A percentile compares a stretch with the other conserved stretches of the same genome.
Conservation (phyloP, 2,797 vertebrate species). For the Megaceryle alcyon region DNA sequence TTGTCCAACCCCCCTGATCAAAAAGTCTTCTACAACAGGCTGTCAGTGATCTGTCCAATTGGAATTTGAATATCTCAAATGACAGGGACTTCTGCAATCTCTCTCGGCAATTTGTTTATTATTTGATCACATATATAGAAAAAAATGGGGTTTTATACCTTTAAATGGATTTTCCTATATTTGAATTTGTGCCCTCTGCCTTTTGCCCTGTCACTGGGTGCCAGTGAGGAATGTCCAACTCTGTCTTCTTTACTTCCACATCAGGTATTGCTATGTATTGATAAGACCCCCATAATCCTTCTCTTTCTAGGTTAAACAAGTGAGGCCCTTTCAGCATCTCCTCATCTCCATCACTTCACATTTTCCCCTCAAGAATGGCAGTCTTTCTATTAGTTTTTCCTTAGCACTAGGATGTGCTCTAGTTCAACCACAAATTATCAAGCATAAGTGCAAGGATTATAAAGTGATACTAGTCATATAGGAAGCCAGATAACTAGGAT, state of each 20-base stretch:
- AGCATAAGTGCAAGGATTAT: not conserved
- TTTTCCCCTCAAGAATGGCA: not conserved
- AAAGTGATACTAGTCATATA: not conserved
- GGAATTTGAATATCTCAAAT: not conserved
- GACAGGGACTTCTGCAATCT: not conserved
- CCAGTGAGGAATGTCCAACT: not conserved
- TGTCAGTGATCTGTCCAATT: not conserved
- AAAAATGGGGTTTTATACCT: not conserved
- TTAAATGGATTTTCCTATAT: not conserved
- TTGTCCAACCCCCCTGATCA: rapidly evolving
- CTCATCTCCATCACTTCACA: not conserved
- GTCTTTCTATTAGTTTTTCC: not conserved
- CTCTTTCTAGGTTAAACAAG: not conserved
- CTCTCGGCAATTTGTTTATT: not conserved
- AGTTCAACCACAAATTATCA: not conserved
- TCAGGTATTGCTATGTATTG: not conserved
- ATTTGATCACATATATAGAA: not conserved
- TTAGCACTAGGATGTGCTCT: not conserved
- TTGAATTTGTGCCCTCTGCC: not conserved
- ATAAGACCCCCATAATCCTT: not conserved
- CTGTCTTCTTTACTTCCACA: not conserved
- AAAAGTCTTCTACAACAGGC: not conserved
- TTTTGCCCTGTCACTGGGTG: not conserved
- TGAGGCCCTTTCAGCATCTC: not conserved
- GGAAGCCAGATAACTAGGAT: not conserved